Evolutionary conservation across 2,113 vertebrate genomes (phyloP).

Genomic region (Epinephelus lanceolatus): DNA sequence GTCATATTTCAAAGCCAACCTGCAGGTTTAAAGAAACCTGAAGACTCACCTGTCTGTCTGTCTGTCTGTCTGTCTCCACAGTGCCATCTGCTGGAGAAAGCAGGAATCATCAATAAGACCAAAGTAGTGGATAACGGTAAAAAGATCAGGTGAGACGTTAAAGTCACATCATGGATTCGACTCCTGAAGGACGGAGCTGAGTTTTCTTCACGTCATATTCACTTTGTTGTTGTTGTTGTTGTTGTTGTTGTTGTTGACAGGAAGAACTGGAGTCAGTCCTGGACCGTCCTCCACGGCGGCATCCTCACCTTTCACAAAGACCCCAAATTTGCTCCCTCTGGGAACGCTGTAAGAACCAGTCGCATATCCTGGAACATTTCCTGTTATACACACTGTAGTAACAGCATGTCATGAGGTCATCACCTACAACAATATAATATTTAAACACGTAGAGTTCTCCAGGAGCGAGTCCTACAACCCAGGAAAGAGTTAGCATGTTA

Average conservation of each 20-base stretch:
- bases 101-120: conserved; percentile 92
- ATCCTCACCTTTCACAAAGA: conserved; percentile 79
- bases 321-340: conserved; percentile 61
- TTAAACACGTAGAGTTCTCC: too few relatives aligned
- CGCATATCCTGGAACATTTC: too few relatives aligned
- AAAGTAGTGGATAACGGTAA: conserved; percentile 91
- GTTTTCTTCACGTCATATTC: too few relatives aligned
- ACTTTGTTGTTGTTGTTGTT: background rate
- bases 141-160: conserved; percentile 86
- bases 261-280: conserved; percentile 81
- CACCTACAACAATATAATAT: too few relatives aligned
- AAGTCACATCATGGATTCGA: background rate
- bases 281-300: conserved; percentile 77
- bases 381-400: too few relatives aligned
- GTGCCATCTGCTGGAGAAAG: conserved; percentile 90
- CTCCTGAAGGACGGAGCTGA: background rate
- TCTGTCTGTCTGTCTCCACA: conserved; percentile 42
- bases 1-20: conserved; percentile 37
- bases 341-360: conserved; percentile 54
- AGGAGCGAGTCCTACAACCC: too few relatives aligned
- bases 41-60: background rate
- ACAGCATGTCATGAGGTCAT: too few relatives aligned
- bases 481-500: too few relatives aligned
- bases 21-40: background rate
- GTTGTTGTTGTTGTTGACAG: conserved; percentile 46